Evolutionary conservation across 2,113 vertebrate species (phyloP).

Genomic region (Eleginops maclovinus): DNA sequence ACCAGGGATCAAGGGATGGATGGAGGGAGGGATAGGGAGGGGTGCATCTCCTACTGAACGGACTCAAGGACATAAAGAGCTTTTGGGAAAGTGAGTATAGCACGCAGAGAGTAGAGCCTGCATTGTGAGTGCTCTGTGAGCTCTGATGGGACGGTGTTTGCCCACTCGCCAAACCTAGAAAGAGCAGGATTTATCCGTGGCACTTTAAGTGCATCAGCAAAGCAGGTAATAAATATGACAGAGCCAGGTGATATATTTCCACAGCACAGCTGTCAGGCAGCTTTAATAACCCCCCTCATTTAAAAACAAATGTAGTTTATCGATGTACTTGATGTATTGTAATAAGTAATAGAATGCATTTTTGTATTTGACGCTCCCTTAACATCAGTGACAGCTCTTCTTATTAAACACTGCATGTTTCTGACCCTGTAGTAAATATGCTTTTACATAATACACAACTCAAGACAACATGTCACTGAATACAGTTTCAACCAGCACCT

Average conservation of each 20-base stretch:
- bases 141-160: constrained; percentile 43
- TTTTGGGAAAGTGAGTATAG: constrained; percentile 78
- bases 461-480: constrained; percentile 2
- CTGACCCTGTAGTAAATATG: constrained; percentile 24
- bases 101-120: constrained; percentile 59
- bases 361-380: constrained; percentile 49
- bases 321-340: constrained; percentile 68
- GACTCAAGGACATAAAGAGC: constrained; percentile 78
- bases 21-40: constrained; percentile 36
- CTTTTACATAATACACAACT: constrained; percentile 37
- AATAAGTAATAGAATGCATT: constrained; percentile 64
- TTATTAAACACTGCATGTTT: constrained; percentile 23
- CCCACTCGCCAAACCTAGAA: constrained; percentile 78
- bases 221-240: constrained; percentile 81
- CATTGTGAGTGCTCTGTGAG: constrained; percentile 47
- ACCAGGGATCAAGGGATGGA: constrained; percentile 54
- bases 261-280: constrained; percentile 75
- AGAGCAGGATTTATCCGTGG: constrained; percentile 79
- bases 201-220: constrained; percentile 80
- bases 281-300: constrained; percentile 74
- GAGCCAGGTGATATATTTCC: constrained; percentile 79
- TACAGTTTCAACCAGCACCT: constrained; percentile 1
- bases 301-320: constrained; percentile 77
- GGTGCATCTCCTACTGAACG: constrained; percentile 60
- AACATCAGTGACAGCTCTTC: constrained; percentile 41